Evolutionary conservation across 2,797 vertebrate species (phyloP).

Genomic region (Pteronotus mesoamericanus): DNA sequence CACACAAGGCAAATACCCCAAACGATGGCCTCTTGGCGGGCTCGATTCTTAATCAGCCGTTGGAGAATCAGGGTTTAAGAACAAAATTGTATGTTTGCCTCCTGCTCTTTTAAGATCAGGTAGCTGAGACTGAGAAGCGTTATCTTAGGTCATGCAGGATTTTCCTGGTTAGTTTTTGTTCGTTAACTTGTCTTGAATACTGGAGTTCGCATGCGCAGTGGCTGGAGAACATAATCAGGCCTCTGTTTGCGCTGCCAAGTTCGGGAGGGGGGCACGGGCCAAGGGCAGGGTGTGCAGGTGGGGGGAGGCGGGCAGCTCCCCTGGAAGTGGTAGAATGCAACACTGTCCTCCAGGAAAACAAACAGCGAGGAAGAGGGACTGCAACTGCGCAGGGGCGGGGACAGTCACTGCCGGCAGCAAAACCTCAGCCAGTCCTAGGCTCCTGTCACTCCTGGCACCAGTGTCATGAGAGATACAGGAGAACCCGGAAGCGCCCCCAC

Average conservation of each 20-base stretch:
- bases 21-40: not conserved
- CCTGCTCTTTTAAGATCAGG: not conserved
- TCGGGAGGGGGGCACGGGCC: not conserved
- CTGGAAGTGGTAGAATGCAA: not conserved
- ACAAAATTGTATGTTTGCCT: not conserved
- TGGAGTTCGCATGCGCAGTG: not conserved
- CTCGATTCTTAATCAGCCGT: not conserved
- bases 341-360: not conserved
- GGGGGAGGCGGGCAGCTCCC: not conserved
- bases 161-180: not conserved
- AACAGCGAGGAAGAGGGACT: not conserved
- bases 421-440: rapidly evolving
- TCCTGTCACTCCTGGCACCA: rapidly evolving
- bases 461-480: not conserved
- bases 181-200: not conserved
- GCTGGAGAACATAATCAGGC: not conserved
- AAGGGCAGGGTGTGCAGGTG: rapidly evolving
- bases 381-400: not conserved
- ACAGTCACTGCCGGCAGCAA: rapidly evolving
- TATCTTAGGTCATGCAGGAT: rapidly evolving
- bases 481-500: not conserved
- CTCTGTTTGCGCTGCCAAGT: not conserved
- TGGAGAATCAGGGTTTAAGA: not conserved
- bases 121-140: not conserved
- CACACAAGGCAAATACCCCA: not conserved